These are phyloP conservation scores for Serripes groenlandicus DNA, from an alignment of 2,888 invertebrate species.

Conservation along the genomic window DNA sequence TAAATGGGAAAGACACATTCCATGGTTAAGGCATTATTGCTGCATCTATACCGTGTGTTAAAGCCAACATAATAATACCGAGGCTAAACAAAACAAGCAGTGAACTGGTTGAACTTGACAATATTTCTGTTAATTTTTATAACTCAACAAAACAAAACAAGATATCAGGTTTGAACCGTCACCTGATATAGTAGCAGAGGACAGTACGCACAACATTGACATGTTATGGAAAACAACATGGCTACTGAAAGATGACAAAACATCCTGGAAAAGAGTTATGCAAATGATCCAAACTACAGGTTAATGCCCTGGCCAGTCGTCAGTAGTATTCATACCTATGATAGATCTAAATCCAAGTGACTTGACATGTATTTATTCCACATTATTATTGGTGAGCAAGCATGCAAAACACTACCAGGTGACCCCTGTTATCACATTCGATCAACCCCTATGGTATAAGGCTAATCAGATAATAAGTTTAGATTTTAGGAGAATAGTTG, in stretches of 20 bases:
- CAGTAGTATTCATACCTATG: slow-evolving; percentile 15
- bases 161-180: too few relatives aligned
- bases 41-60: slow-evolving; percentile 55
- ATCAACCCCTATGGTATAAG: slow-evolving; percentile 72
- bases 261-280: slow-evolving; percentile 30
- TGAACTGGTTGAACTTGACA: too few relatives aligned
- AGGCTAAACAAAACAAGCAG: slow-evolving; percentile 40
- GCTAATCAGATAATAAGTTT: too few relatives aligned
- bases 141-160: too few relatives aligned
- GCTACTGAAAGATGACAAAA: too few relatives aligned
- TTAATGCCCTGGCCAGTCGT: slow-evolving; percentile 23
- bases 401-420: slow-evolving; percentile 25
- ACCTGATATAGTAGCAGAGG: too few relatives aligned
- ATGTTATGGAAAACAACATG: too few relatives aligned
- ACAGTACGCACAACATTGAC: too few relatives aligned
- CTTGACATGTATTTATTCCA: slow-evolving; percentile 52
- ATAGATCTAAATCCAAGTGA: slow-evolving; percentile 24
- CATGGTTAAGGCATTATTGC: slow-evolving; percentile 77
- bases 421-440: slow-evolving; percentile 68
- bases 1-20: slow-evolving; percentile 72
- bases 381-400: slow-evolving; percentile 46
- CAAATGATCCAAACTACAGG: slow-evolving; percentile 22
- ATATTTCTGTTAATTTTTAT: too few relatives aligned
- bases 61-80: slow-evolving; percentile 27
- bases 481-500: too few relatives aligned